These are phyloP conservation scores for Lobophora halterata DNA, from an alignment of 2,888 invertebrate species.

Conservation along the genomic window DNA sequence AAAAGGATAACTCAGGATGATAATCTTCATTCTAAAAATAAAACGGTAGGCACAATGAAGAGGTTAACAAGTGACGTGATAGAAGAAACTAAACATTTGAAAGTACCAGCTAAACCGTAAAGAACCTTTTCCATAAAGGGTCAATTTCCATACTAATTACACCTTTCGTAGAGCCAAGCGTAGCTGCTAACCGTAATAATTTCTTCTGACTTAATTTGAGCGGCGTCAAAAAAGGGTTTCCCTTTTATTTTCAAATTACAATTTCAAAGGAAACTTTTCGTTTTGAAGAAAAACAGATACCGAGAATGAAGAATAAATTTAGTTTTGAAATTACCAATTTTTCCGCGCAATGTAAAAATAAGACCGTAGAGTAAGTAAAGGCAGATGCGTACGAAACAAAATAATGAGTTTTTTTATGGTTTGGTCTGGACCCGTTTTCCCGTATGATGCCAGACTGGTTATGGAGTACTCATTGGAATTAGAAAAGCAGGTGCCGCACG, in stretches of 20 bases:
- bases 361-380: background rate
- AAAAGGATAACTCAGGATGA: too few species aligned
- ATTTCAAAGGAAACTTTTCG: too few species aligned
- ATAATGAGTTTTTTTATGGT: background rate
- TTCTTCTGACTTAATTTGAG: conserved; percentile 26
- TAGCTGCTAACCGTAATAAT: conserved; percentile 27
- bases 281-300: conserved; percentile 1
- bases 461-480: conserved; percentile 9
- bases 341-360: background rate
- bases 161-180: conserved; percentile 24
- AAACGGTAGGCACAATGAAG: too few species aligned
- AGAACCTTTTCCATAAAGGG: conserved; percentile 18
- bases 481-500: conserved; percentile 8
- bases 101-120: conserved; percentile 4
- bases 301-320: too few species aligned
- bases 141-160: conserved; percentile 40
- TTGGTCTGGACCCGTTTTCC: background rate
- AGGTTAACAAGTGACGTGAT: conserved; percentile 11
- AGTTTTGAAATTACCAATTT: too few species aligned
- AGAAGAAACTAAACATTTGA: conserved; percentile 14
- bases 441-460: conserved; percentile 12
- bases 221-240: too few species aligned
- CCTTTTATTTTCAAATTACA: too few species aligned
- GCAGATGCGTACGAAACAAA: conserved; percentile 3
- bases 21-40: too few species aligned